Percentiles rank a stretch among this genome's conserved stretches.
Evolutionary conservation across 1,140 invertebrate species (phyloP).

Genomic region (Lepidotrigona ventralis): DNA sequence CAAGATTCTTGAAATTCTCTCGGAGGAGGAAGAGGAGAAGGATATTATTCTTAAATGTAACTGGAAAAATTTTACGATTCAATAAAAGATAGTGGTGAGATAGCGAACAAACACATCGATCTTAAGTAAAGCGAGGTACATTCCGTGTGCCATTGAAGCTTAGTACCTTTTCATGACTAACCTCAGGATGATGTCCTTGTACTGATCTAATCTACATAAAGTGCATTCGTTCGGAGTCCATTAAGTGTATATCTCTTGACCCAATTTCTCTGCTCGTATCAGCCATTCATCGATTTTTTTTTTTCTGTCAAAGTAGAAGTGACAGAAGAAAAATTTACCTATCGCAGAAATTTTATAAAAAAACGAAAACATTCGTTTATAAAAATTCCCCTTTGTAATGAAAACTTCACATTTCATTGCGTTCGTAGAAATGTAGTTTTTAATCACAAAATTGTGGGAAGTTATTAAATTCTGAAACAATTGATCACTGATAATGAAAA

Average conservation of each 20-base stretch:
- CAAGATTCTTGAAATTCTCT: background rate
- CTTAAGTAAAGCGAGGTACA: background rate
- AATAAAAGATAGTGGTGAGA: background rate
- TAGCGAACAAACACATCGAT: background rate
- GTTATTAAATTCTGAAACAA: background rate
- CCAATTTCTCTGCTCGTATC: background rate
- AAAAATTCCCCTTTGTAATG: background rate
- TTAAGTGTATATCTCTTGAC: background rate
- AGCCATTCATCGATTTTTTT: background rate
- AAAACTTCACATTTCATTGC: background rate
- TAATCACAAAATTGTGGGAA: background rate
- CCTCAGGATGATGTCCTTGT: slow-evolving; percentile 31
- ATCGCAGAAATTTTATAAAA: background rate
- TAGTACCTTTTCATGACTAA: background rate
- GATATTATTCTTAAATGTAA: background rate
- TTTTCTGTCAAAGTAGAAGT: no score
- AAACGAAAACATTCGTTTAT: background rate
- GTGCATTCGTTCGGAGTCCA: slow-evolving; percentile 59
- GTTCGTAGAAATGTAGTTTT: background rate
- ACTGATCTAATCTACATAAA: slow-evolving; percentile 66
- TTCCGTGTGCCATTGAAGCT: background rate
- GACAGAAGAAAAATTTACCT: background rate
- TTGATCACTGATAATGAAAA: no score
- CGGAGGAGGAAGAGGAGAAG: background rate
- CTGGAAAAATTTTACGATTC: background rate